Conservation (phyloP, 2,888 invertebrate genomes). For the Drosophila paracracens region DNA sequence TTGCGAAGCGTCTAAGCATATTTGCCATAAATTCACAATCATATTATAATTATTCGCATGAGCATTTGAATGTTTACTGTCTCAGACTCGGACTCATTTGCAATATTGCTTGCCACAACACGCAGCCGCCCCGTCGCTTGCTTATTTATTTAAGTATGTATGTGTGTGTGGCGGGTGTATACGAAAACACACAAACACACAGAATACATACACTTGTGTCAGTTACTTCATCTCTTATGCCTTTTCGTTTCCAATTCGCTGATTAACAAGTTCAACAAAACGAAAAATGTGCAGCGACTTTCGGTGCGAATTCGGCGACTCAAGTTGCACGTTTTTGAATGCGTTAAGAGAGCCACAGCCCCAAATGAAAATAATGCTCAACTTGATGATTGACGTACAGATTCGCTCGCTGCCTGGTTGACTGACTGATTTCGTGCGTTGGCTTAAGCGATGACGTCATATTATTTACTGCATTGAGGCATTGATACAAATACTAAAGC, state of each 20-base stretch:
- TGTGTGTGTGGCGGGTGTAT: conserved; percentile 29
- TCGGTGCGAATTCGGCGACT: conserved; percentile 70
- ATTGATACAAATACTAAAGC: conserved; percentile 40
- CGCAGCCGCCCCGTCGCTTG: conserved; percentile 41
- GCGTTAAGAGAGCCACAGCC: conserved; percentile 48
- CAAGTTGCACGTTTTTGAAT: conserved; percentile 58
- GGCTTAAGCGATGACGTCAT: conserved; percentile 49
- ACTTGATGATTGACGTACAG: conserved; percentile 19
- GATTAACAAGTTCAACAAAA: conserved; percentile 79
- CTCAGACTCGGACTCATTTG: conserved; percentile 48
- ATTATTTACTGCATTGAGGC: conserved; percentile 30
- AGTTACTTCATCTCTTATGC: conserved; percentile 77
- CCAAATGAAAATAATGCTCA: conserved; percentile 33
- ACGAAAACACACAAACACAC: conserved; percentile 19
- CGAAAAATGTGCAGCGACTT: conserved; percentile 63
- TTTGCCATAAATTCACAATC: conserved; percentile 39
- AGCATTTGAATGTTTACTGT: conserved; percentile 34
- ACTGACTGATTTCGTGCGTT: conserved; percentile 25
- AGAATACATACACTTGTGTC: conserved; percentile 45
- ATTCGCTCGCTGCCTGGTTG: conserved; percentile 17
- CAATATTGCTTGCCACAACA: conserved; percentile 68
- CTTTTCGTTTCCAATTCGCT: conserved; percentile 80
- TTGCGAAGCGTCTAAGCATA: conserved; percentile 12
- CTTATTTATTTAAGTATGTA: conserved; percentile 14
- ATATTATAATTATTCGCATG: conserved; percentile 48